These are phyloP conservation scores for Platygyra sinensis DNA, from an alignment of 64 coral and sea anemone species.

Conservation along the genomic window DNA sequence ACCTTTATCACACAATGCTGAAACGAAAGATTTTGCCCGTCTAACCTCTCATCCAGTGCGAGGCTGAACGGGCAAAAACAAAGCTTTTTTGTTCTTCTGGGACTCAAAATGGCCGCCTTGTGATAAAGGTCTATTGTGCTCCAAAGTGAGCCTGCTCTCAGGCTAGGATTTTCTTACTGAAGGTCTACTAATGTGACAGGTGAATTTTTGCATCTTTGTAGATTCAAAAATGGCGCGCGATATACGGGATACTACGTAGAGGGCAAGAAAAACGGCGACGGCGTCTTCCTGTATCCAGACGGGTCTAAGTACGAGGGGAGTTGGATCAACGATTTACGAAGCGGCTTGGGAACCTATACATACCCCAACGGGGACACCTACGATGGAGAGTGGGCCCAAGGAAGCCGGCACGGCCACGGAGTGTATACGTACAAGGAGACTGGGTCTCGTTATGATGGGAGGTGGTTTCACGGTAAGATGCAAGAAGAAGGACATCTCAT, in stretches of 20 bases:
- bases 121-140: too few species aligned
- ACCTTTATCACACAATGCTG: too few species aligned
- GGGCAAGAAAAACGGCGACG: slow-evolving; percentile 85
- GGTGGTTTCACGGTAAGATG: slow-evolving; percentile 86
- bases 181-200: background rate
- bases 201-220: slow-evolving; percentile 17
- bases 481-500: slow-evolving; percentile 71
- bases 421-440: slow-evolving; percentile 80
- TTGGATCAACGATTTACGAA: slow-evolving; percentile 81
- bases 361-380: slow-evolving; percentile 78
- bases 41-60: too few species aligned
- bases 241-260: slow-evolving; percentile 71
- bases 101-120: too few species aligned
- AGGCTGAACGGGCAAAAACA: too few species aligned
- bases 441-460: slow-evolving; percentile 83
- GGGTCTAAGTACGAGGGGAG: slow-evolving; percentile 83
- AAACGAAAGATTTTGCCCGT: too few species aligned
- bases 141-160: background rate
- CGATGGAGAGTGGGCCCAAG: slow-evolving; percentile 78
- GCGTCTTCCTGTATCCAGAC: slow-evolving; percentile 80
- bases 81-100: too few species aligned
- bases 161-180: background rate
- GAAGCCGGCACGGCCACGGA: slow-evolving; percentile 79
- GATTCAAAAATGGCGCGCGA: slow-evolving; percentile 89
- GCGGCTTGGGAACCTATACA: slow-evolving; percentile 84